phyloP scores from a whole-genome alignment of 1,140 invertebrate genomes.

The Drosophila jambulina region DNA sequence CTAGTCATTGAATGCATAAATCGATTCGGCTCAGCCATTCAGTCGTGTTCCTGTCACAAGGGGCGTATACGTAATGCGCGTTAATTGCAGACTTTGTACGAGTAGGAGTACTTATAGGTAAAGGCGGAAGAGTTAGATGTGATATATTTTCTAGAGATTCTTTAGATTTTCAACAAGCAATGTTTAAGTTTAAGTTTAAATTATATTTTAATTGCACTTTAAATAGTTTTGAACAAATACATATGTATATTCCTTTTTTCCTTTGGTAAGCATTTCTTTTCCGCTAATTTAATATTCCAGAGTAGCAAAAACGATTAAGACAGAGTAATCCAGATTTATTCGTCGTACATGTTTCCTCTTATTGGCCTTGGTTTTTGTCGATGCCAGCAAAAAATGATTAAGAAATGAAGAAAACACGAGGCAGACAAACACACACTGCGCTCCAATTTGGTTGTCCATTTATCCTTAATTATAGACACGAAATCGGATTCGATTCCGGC shows the following conservation, averaged over 20 bases:
- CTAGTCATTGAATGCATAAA: slow-evolving; percentile 23
- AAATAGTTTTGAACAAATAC: background rate
- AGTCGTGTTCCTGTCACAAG: slow-evolving; percentile 12
- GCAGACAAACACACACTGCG: slow-evolving; percentile 2
- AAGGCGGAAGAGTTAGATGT: background rate
- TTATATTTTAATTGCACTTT: background rate
- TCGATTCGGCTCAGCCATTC: slow-evolving; percentile 31
- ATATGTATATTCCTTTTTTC: background rate
- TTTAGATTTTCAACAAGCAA: background rate
- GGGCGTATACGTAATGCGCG: slow-evolving; percentile 60
- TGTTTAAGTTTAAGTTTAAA: background rate
- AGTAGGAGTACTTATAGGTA: background rate
- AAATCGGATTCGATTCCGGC: slow-evolving; percentile 41
- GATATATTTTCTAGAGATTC: background rate
- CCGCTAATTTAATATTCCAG: slow-evolving; percentile 10
- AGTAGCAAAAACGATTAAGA: too few species aligned
- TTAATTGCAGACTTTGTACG: slow-evolving; percentile 55
- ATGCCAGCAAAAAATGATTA: slow-evolving; percentile 14
- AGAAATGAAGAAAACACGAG: background rate
- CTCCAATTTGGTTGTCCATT: slow-evolving; percentile 46
- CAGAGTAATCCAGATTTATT: slow-evolving; percentile 9
- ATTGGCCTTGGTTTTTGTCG: slow-evolving; percentile 40
- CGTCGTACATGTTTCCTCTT: background rate
- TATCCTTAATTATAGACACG: slow-evolving; percentile 64
- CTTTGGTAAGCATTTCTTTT: too few species aligned